phyloP scores from a whole-genome alignment of 2,888 invertebrate species.

The Cremastobaeus sp. region DNA sequence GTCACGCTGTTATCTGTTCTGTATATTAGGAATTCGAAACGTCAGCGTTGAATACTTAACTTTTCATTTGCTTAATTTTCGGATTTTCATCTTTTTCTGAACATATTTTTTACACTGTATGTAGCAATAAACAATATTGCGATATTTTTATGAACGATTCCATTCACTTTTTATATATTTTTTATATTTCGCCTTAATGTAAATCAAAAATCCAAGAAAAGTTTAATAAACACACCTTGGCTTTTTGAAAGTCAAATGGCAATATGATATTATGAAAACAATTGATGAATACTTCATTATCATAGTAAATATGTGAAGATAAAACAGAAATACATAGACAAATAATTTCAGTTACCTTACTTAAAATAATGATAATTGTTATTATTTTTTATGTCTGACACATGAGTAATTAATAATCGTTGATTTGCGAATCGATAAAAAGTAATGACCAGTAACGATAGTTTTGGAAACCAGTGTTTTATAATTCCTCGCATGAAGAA shows the following conservation, averaged over 20 bases:
- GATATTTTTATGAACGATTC: no score
- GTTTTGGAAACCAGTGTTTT: not conserved
- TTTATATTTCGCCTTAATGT: no score
- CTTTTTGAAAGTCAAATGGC: no score
- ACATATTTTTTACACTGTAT: slow-evolving; percentile 2
- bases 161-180: no score
- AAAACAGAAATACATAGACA: not conserved
- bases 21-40: not conserved
- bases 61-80: not conserved
- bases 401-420: slow-evolving; percentile 1
- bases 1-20: no score
- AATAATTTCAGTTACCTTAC: slow-evolving; percentile 4
- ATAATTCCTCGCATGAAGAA: slow-evolving; percentile 20
- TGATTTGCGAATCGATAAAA: not conserved
- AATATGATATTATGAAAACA: no score
- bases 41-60: not conserved
- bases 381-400: slow-evolving; percentile 20
- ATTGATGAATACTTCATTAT: no score
- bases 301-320: not conserved
- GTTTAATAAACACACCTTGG: no score
- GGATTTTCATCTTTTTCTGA: no score
- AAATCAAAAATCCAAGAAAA: no score
- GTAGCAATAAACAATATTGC: no score
- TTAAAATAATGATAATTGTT: slow-evolving; percentile 10
- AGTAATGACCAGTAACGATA: not conserved